Conservation (phyloP, 2,888 invertebrate genomes). For the Limnephilus rhombicus region DNA sequence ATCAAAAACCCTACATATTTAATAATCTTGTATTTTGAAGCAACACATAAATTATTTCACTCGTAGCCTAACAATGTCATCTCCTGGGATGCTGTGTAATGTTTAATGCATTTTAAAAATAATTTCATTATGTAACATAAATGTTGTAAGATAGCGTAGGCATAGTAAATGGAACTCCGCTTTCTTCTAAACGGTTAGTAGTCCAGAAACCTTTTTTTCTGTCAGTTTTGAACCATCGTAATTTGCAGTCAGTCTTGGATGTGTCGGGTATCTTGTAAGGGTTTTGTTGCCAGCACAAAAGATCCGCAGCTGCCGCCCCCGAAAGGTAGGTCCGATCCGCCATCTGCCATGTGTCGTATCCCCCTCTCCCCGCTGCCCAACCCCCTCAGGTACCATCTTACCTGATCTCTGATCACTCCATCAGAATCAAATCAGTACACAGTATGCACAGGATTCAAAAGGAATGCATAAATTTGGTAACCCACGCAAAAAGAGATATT, state of each 20-base stretch:
- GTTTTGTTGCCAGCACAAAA: conserved; percentile 5
- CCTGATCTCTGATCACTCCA: neutral
- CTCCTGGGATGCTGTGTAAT: too few species aligned
- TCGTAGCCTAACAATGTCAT: too few species aligned
- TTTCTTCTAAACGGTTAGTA: neutral
- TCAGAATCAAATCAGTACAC: neutral
- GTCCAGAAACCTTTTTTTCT: neutral
- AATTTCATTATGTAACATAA: neutral
- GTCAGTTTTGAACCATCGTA: neutral
- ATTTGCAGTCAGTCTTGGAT: neutral
- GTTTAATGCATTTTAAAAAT: too few species aligned
- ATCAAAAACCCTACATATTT: too few species aligned
- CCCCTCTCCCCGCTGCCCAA: neutral
- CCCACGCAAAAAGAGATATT: neutral
- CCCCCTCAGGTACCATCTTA: neutral
- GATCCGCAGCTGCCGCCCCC: conserved; percentile 15
- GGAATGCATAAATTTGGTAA: neutral
- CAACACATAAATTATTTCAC: too few species aligned
- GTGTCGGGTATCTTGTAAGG: conserved; percentile 7
- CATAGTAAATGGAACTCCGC: neutral
- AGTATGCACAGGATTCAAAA: neutral
- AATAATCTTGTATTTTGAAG: too few species aligned
- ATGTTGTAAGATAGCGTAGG: neutral
- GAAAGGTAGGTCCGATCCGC: neutral
- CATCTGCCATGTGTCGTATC: conserved; percentile 17